Base-by-base conservation (phyloP, 2,113 vertebrate species). In the Orycteropus afer region DNA sequence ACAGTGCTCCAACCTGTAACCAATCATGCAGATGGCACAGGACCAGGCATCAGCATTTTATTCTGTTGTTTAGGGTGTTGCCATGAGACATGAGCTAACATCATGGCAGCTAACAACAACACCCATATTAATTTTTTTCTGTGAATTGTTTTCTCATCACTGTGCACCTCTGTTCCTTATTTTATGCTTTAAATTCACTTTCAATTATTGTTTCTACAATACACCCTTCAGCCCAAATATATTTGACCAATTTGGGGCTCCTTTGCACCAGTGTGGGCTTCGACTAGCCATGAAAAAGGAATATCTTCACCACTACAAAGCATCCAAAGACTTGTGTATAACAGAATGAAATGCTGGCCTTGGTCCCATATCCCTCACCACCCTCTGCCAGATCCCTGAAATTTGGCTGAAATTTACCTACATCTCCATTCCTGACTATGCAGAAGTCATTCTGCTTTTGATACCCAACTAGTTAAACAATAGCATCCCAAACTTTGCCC, bases 271-370 rank as follows among this genome's bases (percentile, higher is more conserved):
- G 4, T 4, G 3, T n/a, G 34, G 34, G 53, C 27, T 49, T 63
- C 32, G 49, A 12, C 29, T 0, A 6, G 23, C 67, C 0, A 1
- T 37, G 76, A 23, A 1, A 13, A 29, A 45, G 47, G 9, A 37
- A 67, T 1, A 4, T 2, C 18, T 40, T 80, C 4, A 2, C 14
- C 1, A 0, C 57, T 1, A 18, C 27, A 5, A 0, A 0, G 42
- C 22, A 1, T 23, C 1, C n/a, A n/a, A n/a, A n/a, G n/a, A n/a
- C n/a, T n/a, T n/a, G n/a, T n/a, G n/a, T n/a, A n/a, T n/a, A n/a
- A n/a, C n/a, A n/a, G n/a, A n/a, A n/a, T n/a, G n/a, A n/a, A n/a
- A n/a, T n/a, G n/a, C n/a, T n/a, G n/a, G n/a, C 53, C 73, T 80
- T 29, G n/a, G n/a, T 86, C 55, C 59, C 11, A 0, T 25, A 3